A percentile compares a stretch with the other conserved stretches of the same genome.
These are phyloP conservation scores for Kryptopterus vitreolus DNA, from an alignment of 2,797 vertebrate genomes.

Conservation along the genomic window DNA sequence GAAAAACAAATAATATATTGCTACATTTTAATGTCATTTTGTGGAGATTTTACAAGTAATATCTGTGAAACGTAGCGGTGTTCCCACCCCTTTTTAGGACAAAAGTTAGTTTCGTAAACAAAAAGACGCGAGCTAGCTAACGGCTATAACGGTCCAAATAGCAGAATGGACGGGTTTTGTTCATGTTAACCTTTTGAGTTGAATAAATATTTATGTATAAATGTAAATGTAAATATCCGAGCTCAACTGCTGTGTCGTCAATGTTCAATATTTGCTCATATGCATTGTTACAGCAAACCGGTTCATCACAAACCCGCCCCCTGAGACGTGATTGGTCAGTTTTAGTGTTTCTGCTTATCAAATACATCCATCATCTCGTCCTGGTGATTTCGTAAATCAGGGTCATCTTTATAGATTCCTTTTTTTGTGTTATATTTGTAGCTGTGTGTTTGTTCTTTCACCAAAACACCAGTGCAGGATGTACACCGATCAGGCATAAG, in stretches of 20 bases:
- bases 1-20: no score
- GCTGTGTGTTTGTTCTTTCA: no score
- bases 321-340: not conserved
- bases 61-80: not conserved
- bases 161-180: no score
- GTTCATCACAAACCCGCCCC: no score
- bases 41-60: not conserved
- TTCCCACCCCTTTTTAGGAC: no score
- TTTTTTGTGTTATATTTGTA: not conserved
- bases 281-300: not conserved
- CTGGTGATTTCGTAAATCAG: not conserved
- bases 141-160: not conserved
- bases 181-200: no score
- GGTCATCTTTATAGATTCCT: not conserved
- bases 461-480: no score
- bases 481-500: no score
- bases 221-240: not conserved
- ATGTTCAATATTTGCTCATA: not conserved
- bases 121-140: conserved; percentile 24
- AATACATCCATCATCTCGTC: not conserved
- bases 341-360: not conserved
- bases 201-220: no score
- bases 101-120: conserved; percentile 13
- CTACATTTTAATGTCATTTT: not conserved
- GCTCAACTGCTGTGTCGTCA: not conserved